phyloP scores from a whole-genome alignment of 1,140 invertebrate species.

The Drosophila sp. region DNA sequence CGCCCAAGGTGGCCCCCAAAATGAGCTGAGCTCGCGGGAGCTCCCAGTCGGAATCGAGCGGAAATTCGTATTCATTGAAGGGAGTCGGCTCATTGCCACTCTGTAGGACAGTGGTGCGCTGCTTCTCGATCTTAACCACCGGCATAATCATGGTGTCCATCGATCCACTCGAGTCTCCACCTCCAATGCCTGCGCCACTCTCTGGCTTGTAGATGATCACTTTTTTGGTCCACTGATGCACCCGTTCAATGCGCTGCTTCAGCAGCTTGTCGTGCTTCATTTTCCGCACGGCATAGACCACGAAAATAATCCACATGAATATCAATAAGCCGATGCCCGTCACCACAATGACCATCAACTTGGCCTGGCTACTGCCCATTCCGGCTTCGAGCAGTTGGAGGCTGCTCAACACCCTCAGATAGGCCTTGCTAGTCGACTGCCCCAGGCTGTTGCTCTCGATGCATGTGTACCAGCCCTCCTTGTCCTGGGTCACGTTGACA shows the following conservation, averaged over 20 bases:
- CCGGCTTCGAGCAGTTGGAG: conserved; percentile 37
- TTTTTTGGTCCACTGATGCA: conserved; percentile 94
- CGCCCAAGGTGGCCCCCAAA: conserved; percentile 93
- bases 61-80: conserved; percentile 96
- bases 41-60: conserved; percentile 96
- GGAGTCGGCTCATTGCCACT: conserved; percentile 85
- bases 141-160: conserved; percentile 89
- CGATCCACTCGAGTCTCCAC: conserved; percentile 83
- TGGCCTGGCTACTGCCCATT: conserved; percentile 27
- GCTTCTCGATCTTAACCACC: conserved; percentile 93
- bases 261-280: conserved; percentile 85
- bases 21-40: conserved; percentile 90
- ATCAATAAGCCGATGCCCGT: conserved; percentile 42
- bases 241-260: conserved; percentile 90
- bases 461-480: conserved; percentile 97
- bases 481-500: conserved; percentile 91
- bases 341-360: conserved; percentile 33
- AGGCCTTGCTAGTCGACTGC: conserved; percentile 90
- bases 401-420: conserved; percentile 90
- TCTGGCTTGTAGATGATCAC: conserved; percentile 92
- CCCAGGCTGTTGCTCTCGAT: conserved; percentile 94
- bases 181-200: conserved; percentile 77
- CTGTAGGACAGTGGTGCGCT: conserved; percentile 88
- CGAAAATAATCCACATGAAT: conserved; percentile 59
- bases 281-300: conserved; percentile 85